Evolutionary conservation across 2,113 vertebrate genomes (phyloP), one percentile per base, ranked within the genome.

Genomic region (Nothoprocta pentlandii): DNA sequence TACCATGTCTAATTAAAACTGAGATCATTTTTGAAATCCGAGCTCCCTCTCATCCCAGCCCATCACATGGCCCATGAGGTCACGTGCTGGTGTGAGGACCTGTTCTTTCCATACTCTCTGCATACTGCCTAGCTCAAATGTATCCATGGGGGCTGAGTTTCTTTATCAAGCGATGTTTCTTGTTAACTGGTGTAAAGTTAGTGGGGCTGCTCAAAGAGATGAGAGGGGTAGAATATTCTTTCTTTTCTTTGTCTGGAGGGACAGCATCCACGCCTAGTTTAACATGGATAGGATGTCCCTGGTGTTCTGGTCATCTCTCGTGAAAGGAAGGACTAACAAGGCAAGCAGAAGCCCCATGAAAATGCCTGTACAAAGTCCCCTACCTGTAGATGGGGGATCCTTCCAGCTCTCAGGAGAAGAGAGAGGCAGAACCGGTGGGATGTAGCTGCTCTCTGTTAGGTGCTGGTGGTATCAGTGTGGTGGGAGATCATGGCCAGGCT

Each of bases 281-380:
- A 73, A 64, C 74, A 58, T 4, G 68, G 69, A 13, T 28, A 68
- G n/a, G 25, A 36, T 68, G n/a, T n/a, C 47, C n/a, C 68, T 51
- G 46, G 49, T 73, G 25, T 16, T 36, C 69, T 23, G 16, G 26
- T 36, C 36, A 41, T 54, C 17, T 73, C 49, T 15, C 6, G 12
- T n/a, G 26, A 51, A 16, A 54, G 51, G 28, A 77, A 46, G 32
- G 59, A n/a, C 14, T 63, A 26, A 34, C 13, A 25, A 73, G 36
- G 41, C 54, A 85, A 6, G 34, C 42, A 2, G 2, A 54, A 86
- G 56, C 62, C 46, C 41, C 61, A 11, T 75, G 64, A 70, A 77
- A 80, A 46, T 25, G 12, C 12, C 7, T 0, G 0, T 62, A 74
- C 19, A 12, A 51, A 14, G 17, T 73, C 25, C 19, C 7, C 19